These are phyloP conservation scores for Actenoides hombroni DNA, from an alignment of 2,113 vertebrate genomes.

Conservation along the genomic window DNA sequence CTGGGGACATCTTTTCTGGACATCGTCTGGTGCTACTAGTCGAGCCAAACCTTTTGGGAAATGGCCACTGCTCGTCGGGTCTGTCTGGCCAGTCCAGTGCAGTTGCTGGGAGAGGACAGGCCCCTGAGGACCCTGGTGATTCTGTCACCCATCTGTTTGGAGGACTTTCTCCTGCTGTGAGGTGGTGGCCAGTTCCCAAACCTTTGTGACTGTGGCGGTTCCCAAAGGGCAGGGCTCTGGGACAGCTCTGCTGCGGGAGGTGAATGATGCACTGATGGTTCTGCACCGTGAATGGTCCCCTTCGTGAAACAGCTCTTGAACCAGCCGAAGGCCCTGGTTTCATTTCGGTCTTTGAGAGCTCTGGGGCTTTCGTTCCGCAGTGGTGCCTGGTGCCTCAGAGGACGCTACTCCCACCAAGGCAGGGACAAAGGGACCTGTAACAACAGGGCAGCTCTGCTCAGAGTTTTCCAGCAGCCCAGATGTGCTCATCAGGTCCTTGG, in stretches of 20 bases:
- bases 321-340: not conserved
- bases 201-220: accelerated
- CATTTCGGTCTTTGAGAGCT: not conserved
- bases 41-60: not conserved
- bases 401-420: accelerated
- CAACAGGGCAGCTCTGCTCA: not conserved
- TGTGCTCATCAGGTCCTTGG: accelerated
- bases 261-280: not conserved
- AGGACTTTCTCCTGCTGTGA: not conserved
- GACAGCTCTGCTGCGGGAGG: not conserved
- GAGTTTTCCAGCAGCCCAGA: not conserved
- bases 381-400: accelerated
- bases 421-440: not conserved
- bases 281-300: not conserved
- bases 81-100: accelerated
- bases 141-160: not conserved
- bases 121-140: not conserved
- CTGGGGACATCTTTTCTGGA: not conserved
- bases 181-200: not conserved
- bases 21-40: not conserved
- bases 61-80: not conserved
- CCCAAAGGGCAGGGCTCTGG: not conserved
- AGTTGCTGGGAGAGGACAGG: not conserved
- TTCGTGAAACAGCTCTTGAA: not conserved
- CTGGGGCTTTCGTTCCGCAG: accelerated